Evolutionary conservation across 1,140 invertebrate species (phyloP).

Genomic region (Macrostomum lignano): DNA sequence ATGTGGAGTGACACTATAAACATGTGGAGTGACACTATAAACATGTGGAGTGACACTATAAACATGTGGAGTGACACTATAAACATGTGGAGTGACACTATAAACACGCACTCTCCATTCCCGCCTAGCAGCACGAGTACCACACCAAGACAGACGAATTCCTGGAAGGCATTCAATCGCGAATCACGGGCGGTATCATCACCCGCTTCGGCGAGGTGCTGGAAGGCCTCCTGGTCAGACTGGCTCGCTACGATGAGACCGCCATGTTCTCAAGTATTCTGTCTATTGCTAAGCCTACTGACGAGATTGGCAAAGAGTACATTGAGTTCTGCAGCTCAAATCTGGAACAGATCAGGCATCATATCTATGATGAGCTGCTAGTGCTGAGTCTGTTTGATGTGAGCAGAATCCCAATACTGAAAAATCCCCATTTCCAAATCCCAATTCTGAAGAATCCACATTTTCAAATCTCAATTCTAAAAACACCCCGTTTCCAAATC

Average conservation of each 20-base stretch:
- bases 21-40: too few species aligned
- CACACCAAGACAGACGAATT: slow-evolving; percentile 81
- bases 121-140: slow-evolving; percentile 87
- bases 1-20: too few species aligned
- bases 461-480: too few species aligned
- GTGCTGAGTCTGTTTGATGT: slow-evolving; percentile 83
- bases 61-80: too few species aligned
- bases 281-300: slow-evolving; percentile 53
- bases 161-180: slow-evolving; percentile 61
- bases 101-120: too few species aligned
- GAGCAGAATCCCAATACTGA: too few species aligned
- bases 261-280: slow-evolving; percentile 85
- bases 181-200: slow-evolving; percentile 68
- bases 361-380: slow-evolving; percentile 85
- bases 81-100: too few species aligned
- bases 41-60: too few species aligned
- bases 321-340: slow-evolving; percentile 84
- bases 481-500: too few species aligned
- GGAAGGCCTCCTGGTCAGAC: slow-evolving; percentile 64
- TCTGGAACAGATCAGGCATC: slow-evolving; percentile 83
- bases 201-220: slow-evolving; percentile 45
- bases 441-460: too few species aligned
- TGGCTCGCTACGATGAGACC: slow-evolving; percentile 85
- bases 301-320: slow-evolving; percentile 36
- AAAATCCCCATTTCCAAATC: too few species aligned